phyloP scores from a whole-genome alignment of 2,113 vertebrate species.

The Hyaena hyaena region DNA sequence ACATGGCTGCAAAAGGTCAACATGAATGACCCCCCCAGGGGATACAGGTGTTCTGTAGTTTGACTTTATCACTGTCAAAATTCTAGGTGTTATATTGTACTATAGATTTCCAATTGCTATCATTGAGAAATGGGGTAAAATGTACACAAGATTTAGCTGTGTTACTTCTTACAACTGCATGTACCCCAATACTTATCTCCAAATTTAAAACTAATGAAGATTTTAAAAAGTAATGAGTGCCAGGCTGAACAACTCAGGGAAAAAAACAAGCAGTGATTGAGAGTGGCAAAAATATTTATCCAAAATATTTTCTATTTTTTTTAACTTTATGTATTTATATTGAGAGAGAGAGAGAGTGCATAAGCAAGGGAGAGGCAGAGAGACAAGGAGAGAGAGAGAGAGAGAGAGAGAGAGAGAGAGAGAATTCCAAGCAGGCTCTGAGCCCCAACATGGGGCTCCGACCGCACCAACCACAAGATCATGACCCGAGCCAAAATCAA shows the following conservation, averaged over 20 bases:
- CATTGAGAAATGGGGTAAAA: neutral
- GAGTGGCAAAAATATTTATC: neutral
- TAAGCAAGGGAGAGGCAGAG: no score
- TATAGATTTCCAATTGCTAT: neutral
- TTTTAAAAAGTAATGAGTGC: neutral
- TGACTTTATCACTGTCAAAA: neutral
- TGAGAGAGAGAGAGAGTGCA: no score
- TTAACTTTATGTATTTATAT: no score
- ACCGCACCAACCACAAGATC: no score
- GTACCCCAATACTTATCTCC: neutral
- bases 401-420: no score
- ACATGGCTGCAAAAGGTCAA: neutral
- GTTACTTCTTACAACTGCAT: neutral
- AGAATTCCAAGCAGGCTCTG: no score
- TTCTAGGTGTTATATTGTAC: neutral
- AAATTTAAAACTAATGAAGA: neutral
- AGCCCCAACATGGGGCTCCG: no score
- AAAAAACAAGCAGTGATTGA: neutral
- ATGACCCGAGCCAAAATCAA: no score
- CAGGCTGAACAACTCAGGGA: neutral
- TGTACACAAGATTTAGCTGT: neutral
- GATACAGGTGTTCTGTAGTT: neutral
- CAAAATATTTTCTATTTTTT: neutral
- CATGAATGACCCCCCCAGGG: accelerated
- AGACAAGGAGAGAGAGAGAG: no score